Conservation (phyloP, 2,888 invertebrate species). For the Polyommatus iphigenia region DNA sequence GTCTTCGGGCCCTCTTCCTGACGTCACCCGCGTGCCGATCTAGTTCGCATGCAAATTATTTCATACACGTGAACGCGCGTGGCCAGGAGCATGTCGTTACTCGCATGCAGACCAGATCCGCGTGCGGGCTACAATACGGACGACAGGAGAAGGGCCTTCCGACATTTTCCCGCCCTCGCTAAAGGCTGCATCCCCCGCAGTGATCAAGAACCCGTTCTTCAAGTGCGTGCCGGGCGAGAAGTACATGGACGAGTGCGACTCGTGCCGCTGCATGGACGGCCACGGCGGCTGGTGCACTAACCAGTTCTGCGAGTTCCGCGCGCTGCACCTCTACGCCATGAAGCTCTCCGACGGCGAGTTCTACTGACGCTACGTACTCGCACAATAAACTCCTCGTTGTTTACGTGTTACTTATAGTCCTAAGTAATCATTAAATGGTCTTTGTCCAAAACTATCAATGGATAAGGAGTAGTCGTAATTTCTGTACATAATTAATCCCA, state of each 20-base stretch:
- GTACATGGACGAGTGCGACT: slow-evolving; percentile 77
- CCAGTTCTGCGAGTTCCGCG: slow-evolving; percentile 71
- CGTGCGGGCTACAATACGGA: neutral
- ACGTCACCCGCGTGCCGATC: neutral
- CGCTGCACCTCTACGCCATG: slow-evolving; percentile 69
- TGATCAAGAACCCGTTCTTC: slow-evolving; percentile 77
- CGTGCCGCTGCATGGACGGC: slow-evolving; percentile 73
- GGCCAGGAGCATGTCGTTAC: too few relatives aligned
- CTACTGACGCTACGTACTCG: slow-evolving; percentile 45
- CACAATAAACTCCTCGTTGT: neutral
- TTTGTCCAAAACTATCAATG: neutral
- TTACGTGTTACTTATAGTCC: neutral
- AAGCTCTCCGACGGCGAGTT: slow-evolving; percentile 70
- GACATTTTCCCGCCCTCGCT: neutral
- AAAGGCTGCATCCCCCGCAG: slow-evolving; percentile 45
- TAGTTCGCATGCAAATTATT: neutral
- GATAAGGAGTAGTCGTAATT: too few relatives aligned
- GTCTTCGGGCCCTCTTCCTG: neutral
- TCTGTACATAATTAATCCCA: too few relatives aligned
- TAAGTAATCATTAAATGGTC: neutral
- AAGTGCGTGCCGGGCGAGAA: slow-evolving; percentile 74
- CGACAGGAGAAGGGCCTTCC: neutral
- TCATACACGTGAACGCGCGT: too few relatives aligned
- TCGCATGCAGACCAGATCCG: too few relatives aligned
- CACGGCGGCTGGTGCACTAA: slow-evolving; percentile 71